Evolutionary conservation across 2,888 invertebrate species (phyloP), one percentile per base, ranked within the genome.

Genomic region (Eledona agricola): DNA sequence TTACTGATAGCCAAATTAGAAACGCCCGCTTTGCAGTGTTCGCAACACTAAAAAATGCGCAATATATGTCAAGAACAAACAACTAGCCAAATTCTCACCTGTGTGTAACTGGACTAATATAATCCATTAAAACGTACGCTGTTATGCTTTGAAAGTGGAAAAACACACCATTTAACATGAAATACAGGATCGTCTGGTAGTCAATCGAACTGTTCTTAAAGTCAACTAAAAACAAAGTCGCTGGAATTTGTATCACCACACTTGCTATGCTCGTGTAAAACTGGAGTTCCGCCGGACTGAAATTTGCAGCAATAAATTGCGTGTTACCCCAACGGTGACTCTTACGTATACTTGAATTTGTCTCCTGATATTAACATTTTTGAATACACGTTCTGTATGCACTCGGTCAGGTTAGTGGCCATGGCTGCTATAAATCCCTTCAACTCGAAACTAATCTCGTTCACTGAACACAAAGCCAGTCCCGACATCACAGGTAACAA

Each of bases 91-190:
- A 28, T 22, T 20, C 35, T 60, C 78, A 87, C 87, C 87, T 86
- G 70, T 90, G 88, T 15, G 89, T 89, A 7, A 90, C 88, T 12
- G 89, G 89, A 72, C 87, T 88, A 69, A 90, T 88, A 67, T 87
- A 88, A 69, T 86, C 86, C 86, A 90, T 88, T 55, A 89, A 80
- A 54, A 88, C 87, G 72, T 89, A 89, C 3, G 89, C 89, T 26
- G 87, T 86, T 66, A 89, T 87, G 71, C 87, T 88, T 81, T 90
- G 90, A 70, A 87, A 87, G 74, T 90, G 89, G 74, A 89, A 90
- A 74, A 87, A 88, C 16, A 88, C 70, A 42, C 89, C 90, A 72
- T 89, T 88, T 7, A 88, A 74, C 38, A 87, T 71, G 67, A 86
- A 84, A 56, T 82, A 82, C 25, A 81, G 72, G 13, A 86, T 67